Evolutionary conservation across 2,113 vertebrate genomes (phyloP).

Genomic region (Monarcha castaneiventris): DNA sequence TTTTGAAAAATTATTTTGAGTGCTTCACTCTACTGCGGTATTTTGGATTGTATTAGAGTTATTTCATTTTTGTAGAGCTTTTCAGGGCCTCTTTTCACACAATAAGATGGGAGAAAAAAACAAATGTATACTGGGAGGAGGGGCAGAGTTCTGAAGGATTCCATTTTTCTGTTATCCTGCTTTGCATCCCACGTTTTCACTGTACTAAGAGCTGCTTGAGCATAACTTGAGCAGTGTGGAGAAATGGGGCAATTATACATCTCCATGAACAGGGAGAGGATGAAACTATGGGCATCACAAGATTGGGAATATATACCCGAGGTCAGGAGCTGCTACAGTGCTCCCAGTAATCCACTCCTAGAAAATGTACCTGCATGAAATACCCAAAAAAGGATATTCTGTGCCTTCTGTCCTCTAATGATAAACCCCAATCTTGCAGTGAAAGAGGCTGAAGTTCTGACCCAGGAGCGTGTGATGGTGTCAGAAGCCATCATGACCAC

Average conservation of each 20-base stretch:
- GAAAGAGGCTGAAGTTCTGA: slow-evolving; percentile 66
- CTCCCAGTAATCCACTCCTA: background rate
- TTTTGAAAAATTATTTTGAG: background rate
- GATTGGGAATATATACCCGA: background rate
- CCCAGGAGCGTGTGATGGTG: slow-evolving; percentile 66
- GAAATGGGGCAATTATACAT: background rate
- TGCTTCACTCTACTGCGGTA: background rate
- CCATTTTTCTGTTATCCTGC: background rate
- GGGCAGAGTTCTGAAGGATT: background rate
- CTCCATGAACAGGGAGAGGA: background rate
- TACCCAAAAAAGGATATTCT: background rate
- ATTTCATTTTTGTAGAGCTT: background rate
- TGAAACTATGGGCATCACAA: background rate
- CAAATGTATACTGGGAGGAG: background rate
- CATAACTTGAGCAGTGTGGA: background rate
- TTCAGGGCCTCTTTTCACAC: background rate
- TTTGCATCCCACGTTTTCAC: background rate
- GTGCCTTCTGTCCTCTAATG: background rate
- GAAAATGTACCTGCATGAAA: background rate
- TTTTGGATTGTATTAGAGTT: background rate
- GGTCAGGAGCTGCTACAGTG: background rate
- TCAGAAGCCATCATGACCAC: slow-evolving; percentile 69
- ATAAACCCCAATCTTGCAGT: slow-evolving; percentile 48
- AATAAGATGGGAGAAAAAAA: fast-evolving
- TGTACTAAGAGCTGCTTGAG: background rate